Conservation (phyloP, 2,797 vertebrate genomes). For the Sciurus carolinensis region DNA sequence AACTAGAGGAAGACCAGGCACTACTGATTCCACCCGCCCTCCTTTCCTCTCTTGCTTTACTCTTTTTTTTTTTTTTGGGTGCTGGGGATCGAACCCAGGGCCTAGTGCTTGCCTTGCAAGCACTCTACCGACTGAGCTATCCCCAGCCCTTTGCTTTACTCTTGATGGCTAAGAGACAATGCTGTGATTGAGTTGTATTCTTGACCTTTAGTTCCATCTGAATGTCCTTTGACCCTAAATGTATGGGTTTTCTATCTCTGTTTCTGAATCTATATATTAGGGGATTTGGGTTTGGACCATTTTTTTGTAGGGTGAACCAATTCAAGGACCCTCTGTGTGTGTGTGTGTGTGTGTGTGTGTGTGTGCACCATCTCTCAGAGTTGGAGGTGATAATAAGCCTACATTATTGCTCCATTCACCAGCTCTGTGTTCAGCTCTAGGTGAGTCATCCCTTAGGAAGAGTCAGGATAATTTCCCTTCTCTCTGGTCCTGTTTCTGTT, state of each 20-base stretch:
- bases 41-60: not conserved
- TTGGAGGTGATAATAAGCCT: not conserved
- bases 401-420: not conserved
- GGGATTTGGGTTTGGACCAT: not conserved
- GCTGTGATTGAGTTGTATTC: not conserved
- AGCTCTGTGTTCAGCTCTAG: not conserved
- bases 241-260: not conserved
- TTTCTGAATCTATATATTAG: slow-evolving; percentile 40
- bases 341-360: too few relatives aligned
- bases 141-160: not conserved
- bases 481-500: not conserved
- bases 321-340: not conserved
- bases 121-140: too few relatives aligned
- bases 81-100: too few relatives aligned
- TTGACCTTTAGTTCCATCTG: not conserved
- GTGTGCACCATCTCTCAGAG: not conserved
- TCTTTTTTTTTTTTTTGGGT: not conserved
- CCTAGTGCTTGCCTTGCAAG: too few relatives aligned
- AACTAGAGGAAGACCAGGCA: slow-evolving; percentile 23
- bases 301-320: not conserved
- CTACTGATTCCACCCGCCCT: not conserved
- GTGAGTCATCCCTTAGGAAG: not conserved
- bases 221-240: not conserved
- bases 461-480: not conserved
- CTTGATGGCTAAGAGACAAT: not conserved